A percentile compares a stretch with the other conserved stretches of the same genome.
Evolutionary conservation across 2,113 vertebrate genomes (phyloP).

Genomic region (Syrmaticus mikado): DNA sequence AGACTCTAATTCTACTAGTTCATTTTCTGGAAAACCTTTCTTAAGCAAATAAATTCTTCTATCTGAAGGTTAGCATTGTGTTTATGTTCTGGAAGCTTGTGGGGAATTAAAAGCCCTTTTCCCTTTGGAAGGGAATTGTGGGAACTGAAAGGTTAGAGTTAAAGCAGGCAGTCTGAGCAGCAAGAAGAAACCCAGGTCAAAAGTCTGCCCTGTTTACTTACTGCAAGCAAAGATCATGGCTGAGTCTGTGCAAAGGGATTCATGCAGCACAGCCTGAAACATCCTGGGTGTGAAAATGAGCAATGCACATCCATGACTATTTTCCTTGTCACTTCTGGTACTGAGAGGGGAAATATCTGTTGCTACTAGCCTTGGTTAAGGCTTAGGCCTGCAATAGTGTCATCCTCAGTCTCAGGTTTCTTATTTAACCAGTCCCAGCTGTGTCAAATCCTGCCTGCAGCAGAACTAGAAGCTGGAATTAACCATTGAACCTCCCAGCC

Average conservation of each 20-base stretch:
- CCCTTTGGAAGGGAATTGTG: not conserved
- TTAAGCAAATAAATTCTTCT: constrained; percentile 45
- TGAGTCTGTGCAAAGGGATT: not conserved
- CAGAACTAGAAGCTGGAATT: constrained; percentile 28
- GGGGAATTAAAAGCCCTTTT: constrained; percentile 7
- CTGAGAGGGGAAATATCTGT: constrained; percentile 2
- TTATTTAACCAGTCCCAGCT: constrained; percentile 50
- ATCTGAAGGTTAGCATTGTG: not conserved
- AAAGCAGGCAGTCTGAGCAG: not conserved
- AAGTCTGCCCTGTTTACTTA: not conserved
- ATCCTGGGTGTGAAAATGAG: not conserved
- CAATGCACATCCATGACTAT: not conserved
- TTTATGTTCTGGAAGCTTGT: constrained; percentile 52
- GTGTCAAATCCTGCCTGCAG: constrained; percentile 30
- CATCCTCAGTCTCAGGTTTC: constrained; percentile 38
- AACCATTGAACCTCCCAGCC: constrained; percentile 31
- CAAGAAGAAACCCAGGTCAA: not conserved
- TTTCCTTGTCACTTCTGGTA: constrained; percentile 10
- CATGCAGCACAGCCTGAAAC: not conserved
- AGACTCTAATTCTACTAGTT: constrained; percentile 42
- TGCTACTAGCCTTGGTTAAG: not conserved
- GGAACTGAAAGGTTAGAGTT: not conserved
- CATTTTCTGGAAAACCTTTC: constrained; percentile 49
- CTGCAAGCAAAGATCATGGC: not conserved
- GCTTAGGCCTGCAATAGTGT: constrained; percentile 8